Evolutionary conservation across 2,888 invertebrate genomes (phyloP).

Genomic region (Watsonalla cultraria): DNA sequence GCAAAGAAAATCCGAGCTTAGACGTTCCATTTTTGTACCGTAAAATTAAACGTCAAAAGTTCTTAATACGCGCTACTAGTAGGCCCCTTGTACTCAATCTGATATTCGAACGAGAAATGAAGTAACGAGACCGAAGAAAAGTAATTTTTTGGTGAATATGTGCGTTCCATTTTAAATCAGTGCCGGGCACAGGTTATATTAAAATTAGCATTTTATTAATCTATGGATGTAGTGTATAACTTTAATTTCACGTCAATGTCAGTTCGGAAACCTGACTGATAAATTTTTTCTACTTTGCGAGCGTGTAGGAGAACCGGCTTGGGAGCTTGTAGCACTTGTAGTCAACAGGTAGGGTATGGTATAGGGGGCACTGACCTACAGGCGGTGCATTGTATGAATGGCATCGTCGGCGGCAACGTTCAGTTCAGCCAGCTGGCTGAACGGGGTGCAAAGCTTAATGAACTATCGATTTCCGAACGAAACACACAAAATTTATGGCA

Average conservation of each 20-base stretch:
- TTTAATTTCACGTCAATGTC: slow-evolving; percentile 25
- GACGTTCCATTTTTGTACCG: no score
- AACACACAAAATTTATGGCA: background rate
- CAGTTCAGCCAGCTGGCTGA: slow-evolving; percentile 37
- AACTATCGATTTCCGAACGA: slow-evolving; percentile 28
- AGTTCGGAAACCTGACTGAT: slow-evolving; percentile 45
- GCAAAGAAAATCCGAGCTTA: no score
- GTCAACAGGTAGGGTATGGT: slow-evolving; percentile 68
- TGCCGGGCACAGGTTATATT: no score
- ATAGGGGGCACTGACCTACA: slow-evolving; percentile 69
- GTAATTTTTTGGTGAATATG: no score
- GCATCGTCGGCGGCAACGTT: slow-evolving; percentile 24
- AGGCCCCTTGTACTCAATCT: no score
- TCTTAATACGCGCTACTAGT: no score
- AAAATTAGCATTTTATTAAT: no score
- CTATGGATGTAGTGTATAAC: no score
- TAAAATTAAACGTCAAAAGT: no score
- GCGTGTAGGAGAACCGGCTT: slow-evolving; percentile 61
- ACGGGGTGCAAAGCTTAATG: slow-evolving; percentile 29
- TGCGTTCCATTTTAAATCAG: no score
- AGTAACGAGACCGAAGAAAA: no score
- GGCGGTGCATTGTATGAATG: slow-evolving; percentile 62
- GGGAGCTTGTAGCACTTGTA: slow-evolving; percentile 49
- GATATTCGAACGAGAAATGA: no score
- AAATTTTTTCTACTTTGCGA: slow-evolving; percentile 36